Base-by-base conservation (phyloP, 1,140 invertebrate genomes). In the Drosophila pectinifera region DNA sequence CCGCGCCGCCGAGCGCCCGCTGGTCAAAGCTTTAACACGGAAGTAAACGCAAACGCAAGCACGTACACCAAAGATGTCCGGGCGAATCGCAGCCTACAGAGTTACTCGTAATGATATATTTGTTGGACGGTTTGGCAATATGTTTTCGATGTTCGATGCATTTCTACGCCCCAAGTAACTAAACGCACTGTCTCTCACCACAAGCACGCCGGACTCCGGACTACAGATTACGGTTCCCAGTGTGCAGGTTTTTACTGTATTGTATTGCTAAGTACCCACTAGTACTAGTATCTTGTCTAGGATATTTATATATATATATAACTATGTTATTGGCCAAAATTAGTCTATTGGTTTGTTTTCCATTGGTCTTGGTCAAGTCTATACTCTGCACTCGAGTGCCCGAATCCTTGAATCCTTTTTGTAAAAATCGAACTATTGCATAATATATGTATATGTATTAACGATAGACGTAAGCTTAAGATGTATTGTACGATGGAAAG, bases 21-120 rank as follows among this genome's bases (percentile, higher is more conserved):
- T 79, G 83, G 83, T 79, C 63, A 65, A 62, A 88, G 83, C 83
- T 86, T 88, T 86, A 86, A 78, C 42, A 76, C 28, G 61, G 46
- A 43, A 61, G 56, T 67, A 62, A 77, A 78, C 61, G 61, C 56
- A 58, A 78, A 78, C 57, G 64, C 53, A 68, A 70, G 57, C 39
- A 54, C 54, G 61, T 41, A 82, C 80, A 86, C 82, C 82, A 86
- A 86, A 86, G 82, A 88, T 58, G 75, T 72, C 53, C 64, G 59
- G 70, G 76, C 57, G 31, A 41, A 31, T 11, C 18, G 26, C 36
- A 62, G 54, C 59, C 59, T 63, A 54, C 55, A 63, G 49, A 63
- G 49, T 59, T 59, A 59, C 55, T 63, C 36, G 22, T 54, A 53
- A 59, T 69, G 55, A 55, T 51, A 20, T 67, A 68, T 77, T 76